Percentiles rank a stretch among this genome's conserved stretches.
These are phyloP conservation scores for Antheraea yamamai DNA, from an alignment of 2,888 invertebrate genomes.

Conservation along the genomic window DNA sequence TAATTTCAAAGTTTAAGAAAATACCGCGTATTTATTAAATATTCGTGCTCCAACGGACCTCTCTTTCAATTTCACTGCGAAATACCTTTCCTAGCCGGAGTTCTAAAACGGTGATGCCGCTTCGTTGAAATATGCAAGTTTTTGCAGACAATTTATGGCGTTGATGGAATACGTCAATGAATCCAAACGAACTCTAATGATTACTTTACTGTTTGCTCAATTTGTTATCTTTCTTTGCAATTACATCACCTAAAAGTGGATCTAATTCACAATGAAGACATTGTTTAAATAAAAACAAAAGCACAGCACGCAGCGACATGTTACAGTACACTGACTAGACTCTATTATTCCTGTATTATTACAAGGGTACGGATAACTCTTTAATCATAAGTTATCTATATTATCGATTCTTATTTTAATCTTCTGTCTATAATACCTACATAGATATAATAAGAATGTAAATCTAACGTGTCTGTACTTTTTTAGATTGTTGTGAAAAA, in stretches of 20 bases:
- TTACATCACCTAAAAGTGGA: background rate
- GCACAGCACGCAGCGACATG: background rate
- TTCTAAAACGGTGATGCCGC: background rate
- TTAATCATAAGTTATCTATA: background rate
- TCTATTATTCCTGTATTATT: background rate
- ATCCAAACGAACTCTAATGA: no score
- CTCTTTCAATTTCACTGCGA: background rate
- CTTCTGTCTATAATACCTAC: no score
- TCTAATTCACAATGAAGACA: background rate
- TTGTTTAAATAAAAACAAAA: background rate
- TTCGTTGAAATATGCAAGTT: background rate
- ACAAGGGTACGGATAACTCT: background rate
- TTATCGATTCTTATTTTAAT: background rate
- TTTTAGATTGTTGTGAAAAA: no score
- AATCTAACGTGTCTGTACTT: no score
- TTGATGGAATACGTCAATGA: background rate
- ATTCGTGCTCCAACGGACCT: background rate
- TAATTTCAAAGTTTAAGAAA: constrained; percentile 13
- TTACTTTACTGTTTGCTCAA: background rate
- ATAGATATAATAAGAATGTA: no score
- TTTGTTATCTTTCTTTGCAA: no score
- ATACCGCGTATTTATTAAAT: constrained; percentile 3
- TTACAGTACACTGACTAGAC: background rate
- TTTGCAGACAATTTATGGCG: background rate
- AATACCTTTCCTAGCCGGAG: constrained; percentile 21